Conservation (phyloP, 2,888 invertebrate species). For the Caenorhabditis sp. region DNA sequence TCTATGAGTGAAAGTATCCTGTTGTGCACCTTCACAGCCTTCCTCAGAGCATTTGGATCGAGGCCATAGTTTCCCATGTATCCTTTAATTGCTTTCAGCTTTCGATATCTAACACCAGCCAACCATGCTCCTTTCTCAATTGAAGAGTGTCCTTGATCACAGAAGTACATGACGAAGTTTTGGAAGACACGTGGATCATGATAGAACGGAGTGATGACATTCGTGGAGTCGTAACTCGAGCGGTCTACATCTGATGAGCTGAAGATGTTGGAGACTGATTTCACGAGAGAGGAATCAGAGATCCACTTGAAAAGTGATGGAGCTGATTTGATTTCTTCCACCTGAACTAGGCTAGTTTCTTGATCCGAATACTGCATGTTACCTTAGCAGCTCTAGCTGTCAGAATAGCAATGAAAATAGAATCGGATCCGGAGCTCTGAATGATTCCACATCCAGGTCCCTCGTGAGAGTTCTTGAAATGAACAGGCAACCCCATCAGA, state of each 20-base stretch:
- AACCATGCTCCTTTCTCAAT: constrained; percentile 92
- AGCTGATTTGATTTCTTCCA: constrained; percentile 66
- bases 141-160: constrained; percentile 89
- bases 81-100: constrained; percentile 86
- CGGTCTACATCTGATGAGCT: constrained; percentile 16
- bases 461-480: constrained; percentile 79
- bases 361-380: neutral
- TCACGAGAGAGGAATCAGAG: constrained; percentile 53
- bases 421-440: constrained; percentile 92
- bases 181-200: constrained; percentile 79
- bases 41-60: constrained; percentile 87
- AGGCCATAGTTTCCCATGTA: constrained; percentile 86
- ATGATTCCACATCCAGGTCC: constrained; percentile 83
- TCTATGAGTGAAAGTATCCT: neutral
- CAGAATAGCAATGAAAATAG: constrained; percentile 90
- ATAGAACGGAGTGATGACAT: constrained; percentile 69
- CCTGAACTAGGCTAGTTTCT: neutral
- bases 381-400: constrained; percentile 83
- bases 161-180: constrained; percentile 85
- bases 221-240: constrained; percentile 36
- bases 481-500: constrained; percentile 83
- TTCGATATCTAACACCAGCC: constrained; percentile 89
- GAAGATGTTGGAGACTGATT: constrained; percentile 54
- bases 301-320: constrained; percentile 59
- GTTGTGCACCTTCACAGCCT: constrained; percentile 85